Base-by-base conservation (phyloP, 2,888 invertebrate species). In the Hedya salicella region DNA sequence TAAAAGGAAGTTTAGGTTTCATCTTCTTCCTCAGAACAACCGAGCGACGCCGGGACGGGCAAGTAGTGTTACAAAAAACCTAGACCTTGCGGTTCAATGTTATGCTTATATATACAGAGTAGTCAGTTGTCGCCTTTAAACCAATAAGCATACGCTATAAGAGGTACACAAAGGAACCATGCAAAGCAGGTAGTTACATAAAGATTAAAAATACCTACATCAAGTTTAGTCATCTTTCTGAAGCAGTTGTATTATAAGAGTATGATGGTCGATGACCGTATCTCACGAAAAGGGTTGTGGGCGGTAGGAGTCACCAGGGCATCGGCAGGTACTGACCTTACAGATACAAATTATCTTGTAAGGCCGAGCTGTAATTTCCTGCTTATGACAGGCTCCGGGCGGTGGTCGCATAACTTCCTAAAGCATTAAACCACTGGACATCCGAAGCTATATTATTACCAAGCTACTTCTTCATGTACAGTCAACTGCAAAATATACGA, bases 241-340 rank as follows among this genome's bases (percentile, higher is more conserved):
- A 46, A 44, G 42, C 44, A 13, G 3, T 46, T 59, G 36, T 36
- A 36, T 36, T 44, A 16, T 30, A 13, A 46, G n/a, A 36, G 64
- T 44, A 6, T 25, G 25, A 6, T 6, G 25, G 4, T 21, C 65
- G 52, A 46, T 60, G 65, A 52, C 65, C 62, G 62, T 17, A 40
- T 16, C 32, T 39, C 6, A 25, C 42, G 13, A 54, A 61, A 61
- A 14, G 17, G 49, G 40, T 17, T 48, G 48, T 60, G 57, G 61
- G 68, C 59, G 52, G 59, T 52, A 39, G 46, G 65, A 65, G 59
- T 65, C 52, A 59, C 48, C 64, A 19, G 57, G 53, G 52, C 46
- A 52, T 40, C 36, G 11, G 48, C 64, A 64, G 59, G 64, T 64
- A 59, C 59, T 52, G 52, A 65, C 65, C 65, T 46, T 39, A 52